A percentile compares a stretch with the other conserved stretches of the same genome.
Conservation (phyloP, 2,888 invertebrate genomes). For the Trissolcus japonicus region DNA sequence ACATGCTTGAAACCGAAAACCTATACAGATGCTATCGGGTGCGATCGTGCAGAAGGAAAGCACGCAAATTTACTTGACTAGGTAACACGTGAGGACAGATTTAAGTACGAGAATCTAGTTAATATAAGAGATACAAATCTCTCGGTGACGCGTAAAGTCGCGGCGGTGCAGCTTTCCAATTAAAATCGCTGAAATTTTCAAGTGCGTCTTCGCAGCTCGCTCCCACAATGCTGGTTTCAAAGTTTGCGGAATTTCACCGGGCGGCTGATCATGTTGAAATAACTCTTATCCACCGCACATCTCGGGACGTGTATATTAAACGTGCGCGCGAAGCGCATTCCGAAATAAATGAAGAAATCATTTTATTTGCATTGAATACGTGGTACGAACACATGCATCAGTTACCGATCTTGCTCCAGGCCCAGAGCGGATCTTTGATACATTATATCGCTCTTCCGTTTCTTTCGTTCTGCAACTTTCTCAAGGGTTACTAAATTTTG, state of each 20-base stretch:
- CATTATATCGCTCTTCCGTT: neutral
- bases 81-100: constrained; percentile 57
- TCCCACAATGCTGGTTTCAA: constrained; percentile 49
- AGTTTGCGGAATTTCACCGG: constrained; percentile 45
- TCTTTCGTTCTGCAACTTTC: no score
- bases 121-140: constrained; percentile 54
- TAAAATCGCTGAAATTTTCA: constrained; percentile 51
- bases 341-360: constrained; percentile 53
- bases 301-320: constrained; percentile 50
- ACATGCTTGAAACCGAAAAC: constrained; percentile 55
- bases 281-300: constrained; percentile 38
- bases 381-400: constrained; percentile 22
- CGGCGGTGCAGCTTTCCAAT: constrained; percentile 50
- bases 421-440: constrained; percentile 10
- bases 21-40: constrained; percentile 58
- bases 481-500: no score
- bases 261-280: constrained; percentile 36
- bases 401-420: constrained; percentile 22
- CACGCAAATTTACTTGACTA: constrained; percentile 55
- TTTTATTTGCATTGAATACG: constrained; percentile 52
- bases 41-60: constrained; percentile 57
- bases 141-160: constrained; percentile 35
- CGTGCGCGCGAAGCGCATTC: constrained; percentile 38
- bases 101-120: constrained; percentile 55
- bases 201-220: constrained; percentile 17